Conservation (phyloP, 2,888 invertebrate species). For the Brenthis daphne region DNA sequence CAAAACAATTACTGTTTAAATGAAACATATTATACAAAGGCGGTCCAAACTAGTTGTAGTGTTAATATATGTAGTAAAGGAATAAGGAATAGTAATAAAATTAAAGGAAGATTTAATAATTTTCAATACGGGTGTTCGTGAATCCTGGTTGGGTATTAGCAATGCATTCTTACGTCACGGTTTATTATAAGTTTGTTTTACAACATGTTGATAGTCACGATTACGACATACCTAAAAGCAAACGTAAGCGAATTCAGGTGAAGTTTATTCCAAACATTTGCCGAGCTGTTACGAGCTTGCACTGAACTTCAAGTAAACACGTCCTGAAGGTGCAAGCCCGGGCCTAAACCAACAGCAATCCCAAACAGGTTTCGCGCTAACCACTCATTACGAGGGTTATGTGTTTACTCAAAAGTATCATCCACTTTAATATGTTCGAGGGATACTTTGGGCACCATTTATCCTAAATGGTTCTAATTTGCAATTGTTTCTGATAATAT, state of each 20-base stretch:
- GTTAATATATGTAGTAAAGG: neutral
- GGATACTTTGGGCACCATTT: slow-evolving; percentile 7
- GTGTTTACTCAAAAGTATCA: slow-evolving; percentile 29
- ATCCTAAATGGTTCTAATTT: slow-evolving; percentile 8
- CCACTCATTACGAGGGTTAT: slow-evolving; percentile 35
- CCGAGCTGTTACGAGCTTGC: slow-evolving; percentile 17
- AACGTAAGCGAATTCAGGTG: slow-evolving; percentile 32
- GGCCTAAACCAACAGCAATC: slow-evolving; percentile 32
- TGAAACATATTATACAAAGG: too few species aligned
- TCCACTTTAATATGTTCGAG: slow-evolving; percentile 22
- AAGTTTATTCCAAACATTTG: slow-evolving; percentile 28
- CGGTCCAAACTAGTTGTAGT: neutral
- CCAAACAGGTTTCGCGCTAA: slow-evolving; percentile 24
- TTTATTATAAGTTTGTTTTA: slow-evolving; percentile 21
- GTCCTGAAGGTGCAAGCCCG: slow-evolving; percentile 29
- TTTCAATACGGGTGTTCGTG: neutral
- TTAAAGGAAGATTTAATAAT: neutral
- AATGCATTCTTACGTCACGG: slow-evolving; percentile 10
- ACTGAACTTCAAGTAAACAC: slow-evolving; percentile 30
- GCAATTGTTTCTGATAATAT: neutral
- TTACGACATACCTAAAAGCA: slow-evolving; percentile 21
- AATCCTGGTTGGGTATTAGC: neutral
- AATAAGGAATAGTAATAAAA: neutral
- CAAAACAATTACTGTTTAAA: too few species aligned
- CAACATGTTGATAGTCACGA: slow-evolving; percentile 20